Base-by-base conservation (phyloP, 2,888 invertebrate species). In the Lepidocyrtoides sp. region DNA sequence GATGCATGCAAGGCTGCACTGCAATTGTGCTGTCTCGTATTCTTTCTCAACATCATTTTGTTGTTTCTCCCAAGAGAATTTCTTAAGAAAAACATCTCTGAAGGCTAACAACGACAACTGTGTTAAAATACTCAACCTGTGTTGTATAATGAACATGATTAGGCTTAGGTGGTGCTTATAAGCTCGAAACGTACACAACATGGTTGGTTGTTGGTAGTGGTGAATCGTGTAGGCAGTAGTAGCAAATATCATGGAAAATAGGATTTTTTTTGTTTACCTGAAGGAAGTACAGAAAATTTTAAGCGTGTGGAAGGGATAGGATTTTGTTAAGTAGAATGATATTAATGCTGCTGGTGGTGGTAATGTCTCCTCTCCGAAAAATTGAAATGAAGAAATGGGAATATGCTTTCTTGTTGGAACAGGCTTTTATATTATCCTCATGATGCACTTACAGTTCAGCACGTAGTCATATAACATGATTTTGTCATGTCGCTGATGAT, bases 221-320 rank as follows among this genome's bases (percentile, higher is more conserved):
- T n/a, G n/a, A n/a, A n/a, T n/a, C n/a, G n/a, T n/a, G n/a, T n/a
- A n/a, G n/a, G n/a, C n/a, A n/a, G n/a, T 75, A 32, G 12, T 4
- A 4, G 29, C 14, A 32, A n/a, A 14, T 23, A 60, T 20, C 57
- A 60, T 2, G 60, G 60, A 44, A 82, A 63, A 82, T 23, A 14
- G 57, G 10, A 29, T 48, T 69, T 82, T 44, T 83, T 83, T 83
- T 84, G 72, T 84, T 84, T 84, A 84, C 84, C 84, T 84, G 84
- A 72, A 51, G 51, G 36, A 77, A 29, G 32, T 66, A 32, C n/a
- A 41, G 8, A 10, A 63, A 44, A 82, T n/a, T 63, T 17, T 26
- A 57, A 44, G 83, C 63, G 82, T 54, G 84, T 72, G 72, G 51
- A 72, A 51, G 72, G 84, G 69, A 84, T 69, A 72, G 69, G 75